phyloP scores from a whole-genome alignment of 2,797 vertebrate genomes.

The Onychomys leucogaster region DNA sequence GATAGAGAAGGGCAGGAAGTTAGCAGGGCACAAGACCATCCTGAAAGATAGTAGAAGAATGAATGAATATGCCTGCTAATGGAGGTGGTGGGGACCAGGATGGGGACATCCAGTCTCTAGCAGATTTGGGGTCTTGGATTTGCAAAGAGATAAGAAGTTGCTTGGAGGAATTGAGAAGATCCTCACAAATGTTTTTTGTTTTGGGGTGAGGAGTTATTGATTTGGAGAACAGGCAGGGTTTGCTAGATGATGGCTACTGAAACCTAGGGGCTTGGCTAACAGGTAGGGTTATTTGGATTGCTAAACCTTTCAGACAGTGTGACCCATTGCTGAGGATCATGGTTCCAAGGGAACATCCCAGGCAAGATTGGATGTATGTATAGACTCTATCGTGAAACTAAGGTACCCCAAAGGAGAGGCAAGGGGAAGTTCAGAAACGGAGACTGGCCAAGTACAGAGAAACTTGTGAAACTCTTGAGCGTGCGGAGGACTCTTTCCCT shows the following conservation, averaged over 20 bases:
- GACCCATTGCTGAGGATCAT: constrained; percentile 5
- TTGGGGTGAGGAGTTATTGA: not conserved
- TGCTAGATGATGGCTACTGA: not conserved
- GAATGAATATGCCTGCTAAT: not conserved
- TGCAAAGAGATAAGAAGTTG: constrained; percentile 40
- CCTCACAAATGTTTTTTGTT: not conserved
- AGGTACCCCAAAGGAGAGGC: not conserved
- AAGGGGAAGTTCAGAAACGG: not conserved
- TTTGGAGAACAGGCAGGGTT: not conserved
- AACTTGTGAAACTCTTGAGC: constrained; percentile 13
- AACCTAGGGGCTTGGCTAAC: not conserved
- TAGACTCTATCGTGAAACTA: not conserved
- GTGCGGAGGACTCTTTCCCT: not conserved
- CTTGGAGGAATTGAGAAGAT: constrained; percentile 6
- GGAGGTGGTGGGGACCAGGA: not conserved
- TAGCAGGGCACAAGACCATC: not conserved
- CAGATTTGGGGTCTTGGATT: not conserved
- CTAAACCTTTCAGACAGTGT: constrained; percentile 23
- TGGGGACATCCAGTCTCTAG: not conserved
- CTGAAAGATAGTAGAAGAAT: not conserved
- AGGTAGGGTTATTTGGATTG: not conserved
- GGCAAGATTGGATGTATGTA: not conserved
- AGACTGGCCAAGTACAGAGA: not conserved
- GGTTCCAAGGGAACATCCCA: constrained; percentile 43
- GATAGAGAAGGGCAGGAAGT: not conserved